Evolutionary conservation across 2,113 vertebrate genomes (phyloP).

Genomic region (Ahaetulla prasina): DNA sequence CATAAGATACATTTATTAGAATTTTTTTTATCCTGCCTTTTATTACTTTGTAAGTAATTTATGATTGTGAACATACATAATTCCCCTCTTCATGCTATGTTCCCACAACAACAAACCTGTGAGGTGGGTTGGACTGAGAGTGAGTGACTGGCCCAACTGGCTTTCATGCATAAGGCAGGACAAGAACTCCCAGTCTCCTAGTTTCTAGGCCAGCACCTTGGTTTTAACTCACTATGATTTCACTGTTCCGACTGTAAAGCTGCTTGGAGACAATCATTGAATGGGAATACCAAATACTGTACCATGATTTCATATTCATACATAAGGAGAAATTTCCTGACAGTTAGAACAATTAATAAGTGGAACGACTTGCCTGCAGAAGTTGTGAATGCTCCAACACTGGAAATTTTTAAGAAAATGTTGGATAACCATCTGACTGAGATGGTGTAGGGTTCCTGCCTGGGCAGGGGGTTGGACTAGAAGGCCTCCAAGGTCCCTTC

Average conservation of each 20-base stretch:
- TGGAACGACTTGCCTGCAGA: too few species aligned
- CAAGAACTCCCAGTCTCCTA: not conserved
- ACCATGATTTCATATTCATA: not conserved
- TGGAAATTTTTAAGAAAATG: too few species aligned
- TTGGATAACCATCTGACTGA: too few species aligned
- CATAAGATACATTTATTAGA: not conserved
- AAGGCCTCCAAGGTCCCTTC: too few species aligned
- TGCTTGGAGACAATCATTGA: not conserved
- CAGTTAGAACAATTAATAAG: too few species aligned
- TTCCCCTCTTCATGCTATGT: not conserved
- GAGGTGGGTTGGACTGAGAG: not conserved
- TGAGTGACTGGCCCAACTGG: not conserved
- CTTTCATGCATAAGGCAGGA: not conserved
- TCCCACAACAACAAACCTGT: not conserved
- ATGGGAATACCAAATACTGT: not conserved
- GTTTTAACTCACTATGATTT: not conserved
- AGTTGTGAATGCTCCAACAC: too few species aligned
- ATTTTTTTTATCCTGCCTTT: not conserved
- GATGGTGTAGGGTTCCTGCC: too few species aligned
- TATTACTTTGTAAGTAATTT: not conserved
- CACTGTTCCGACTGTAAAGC: not conserved
- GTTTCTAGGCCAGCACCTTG: not conserved
- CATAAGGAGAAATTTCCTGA: too few species aligned
- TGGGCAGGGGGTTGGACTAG: too few species aligned
- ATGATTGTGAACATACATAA: not conserved